Evolutionary conservation across 2,888 invertebrate genomes (phyloP).

Genomic region (Trilocha varians): DNA sequence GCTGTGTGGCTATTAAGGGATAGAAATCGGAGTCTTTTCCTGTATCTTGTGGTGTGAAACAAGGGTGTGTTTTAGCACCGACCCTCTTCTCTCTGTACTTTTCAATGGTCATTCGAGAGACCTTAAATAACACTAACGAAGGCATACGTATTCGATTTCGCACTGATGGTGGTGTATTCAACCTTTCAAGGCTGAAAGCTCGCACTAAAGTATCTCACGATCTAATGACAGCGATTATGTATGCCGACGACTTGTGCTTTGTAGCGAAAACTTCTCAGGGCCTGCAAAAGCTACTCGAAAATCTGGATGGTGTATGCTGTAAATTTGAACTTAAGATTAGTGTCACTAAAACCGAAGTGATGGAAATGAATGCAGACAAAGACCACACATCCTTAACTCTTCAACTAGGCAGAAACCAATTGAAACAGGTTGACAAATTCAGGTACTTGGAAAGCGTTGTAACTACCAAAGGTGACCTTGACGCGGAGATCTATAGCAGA

Average conservation of each 20-base stretch:
- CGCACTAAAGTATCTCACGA: constrained; percentile 3
- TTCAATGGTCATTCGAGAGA: too few species aligned
- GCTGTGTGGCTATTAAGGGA: too few species aligned
- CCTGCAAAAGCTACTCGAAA: constrained; percentile 9
- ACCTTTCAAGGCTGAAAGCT: constrained; percentile 5
- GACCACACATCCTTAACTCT: too few species aligned
- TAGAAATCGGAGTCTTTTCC: too few species aligned
- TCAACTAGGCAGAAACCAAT: constrained; percentile 4
- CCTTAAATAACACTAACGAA: too few species aligned
- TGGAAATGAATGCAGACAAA: too few species aligned
- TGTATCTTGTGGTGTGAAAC: too few species aligned
- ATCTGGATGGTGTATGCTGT: constrained; percentile 4
- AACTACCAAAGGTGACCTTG: constrained; percentile 9
- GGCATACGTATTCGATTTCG: constrained; percentile 9
- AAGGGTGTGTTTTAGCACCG: too few species aligned
- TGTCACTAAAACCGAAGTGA: constrained; percentile 11
- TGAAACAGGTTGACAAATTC: constrained; percentile 12
- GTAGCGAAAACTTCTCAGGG: constrained; percentile 9
- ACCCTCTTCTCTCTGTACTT: too few species aligned
- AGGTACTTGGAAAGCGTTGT: constrained; percentile 10
- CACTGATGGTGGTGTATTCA: constrained; percentile 9
- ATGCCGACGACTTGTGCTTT: constrained; percentile 13
- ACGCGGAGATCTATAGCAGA: constrained; percentile 12
- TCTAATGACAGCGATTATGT: constrained; percentile 9
- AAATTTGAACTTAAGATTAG: constrained; percentile 13